Evolutionary conservation across 2,113 vertebrate species (phyloP).

Genomic region (Nothocercus julius): DNA sequence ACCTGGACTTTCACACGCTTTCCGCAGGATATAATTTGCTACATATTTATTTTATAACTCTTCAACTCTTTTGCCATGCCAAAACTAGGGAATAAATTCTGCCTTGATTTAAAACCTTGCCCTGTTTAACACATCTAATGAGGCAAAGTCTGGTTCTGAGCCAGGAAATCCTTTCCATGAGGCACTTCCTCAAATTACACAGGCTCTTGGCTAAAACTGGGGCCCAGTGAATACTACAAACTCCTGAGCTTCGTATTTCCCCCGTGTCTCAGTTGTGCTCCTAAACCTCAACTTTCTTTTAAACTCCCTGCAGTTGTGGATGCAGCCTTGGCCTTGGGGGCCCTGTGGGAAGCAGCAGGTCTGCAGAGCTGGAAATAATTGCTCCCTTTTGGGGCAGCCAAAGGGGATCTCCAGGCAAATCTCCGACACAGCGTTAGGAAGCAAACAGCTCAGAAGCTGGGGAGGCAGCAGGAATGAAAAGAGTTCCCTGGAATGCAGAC

Average conservation of each 20-base stretch:
- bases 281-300: background rate
- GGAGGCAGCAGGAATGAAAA: background rate
- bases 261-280: background rate
- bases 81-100: background rate
- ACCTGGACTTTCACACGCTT: accelerated
- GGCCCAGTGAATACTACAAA: background rate
- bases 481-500: background rate
- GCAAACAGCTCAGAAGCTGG: background rate
- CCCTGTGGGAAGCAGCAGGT: background rate
- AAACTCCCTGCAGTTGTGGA: background rate
- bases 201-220: background rate
- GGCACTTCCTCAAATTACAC: background rate
- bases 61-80: background rate
- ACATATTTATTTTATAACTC: background rate
- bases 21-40: background rate
- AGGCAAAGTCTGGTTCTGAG: background rate
- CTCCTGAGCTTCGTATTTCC: background rate
- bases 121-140: background rate
- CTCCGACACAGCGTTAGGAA: background rate
- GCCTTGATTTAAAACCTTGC: background rate
- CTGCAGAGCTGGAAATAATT: background rate
- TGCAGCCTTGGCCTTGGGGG: background rate
- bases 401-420: background rate
- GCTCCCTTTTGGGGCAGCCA: background rate
- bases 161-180: background rate